phyloP scores from a whole-genome alignment of 53 echinoderm and acorn worm genomes.

The Holothuria scabra region DNA sequence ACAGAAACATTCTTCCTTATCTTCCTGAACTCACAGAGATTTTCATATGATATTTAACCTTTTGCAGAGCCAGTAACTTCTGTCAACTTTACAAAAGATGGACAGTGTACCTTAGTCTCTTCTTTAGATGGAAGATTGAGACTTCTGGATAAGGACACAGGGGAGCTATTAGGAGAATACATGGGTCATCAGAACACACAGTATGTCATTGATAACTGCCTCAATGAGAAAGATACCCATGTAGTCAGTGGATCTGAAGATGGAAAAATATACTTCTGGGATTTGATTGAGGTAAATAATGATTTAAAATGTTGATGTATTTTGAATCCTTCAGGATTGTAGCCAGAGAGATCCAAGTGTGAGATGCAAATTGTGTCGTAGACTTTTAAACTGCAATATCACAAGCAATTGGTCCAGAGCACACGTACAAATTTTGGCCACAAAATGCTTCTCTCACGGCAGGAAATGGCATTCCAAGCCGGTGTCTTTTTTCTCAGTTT shows the following conservation, averaged over 20 bases:
- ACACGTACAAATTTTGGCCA: too few relatives aligned
- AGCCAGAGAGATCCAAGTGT: too few relatives aligned
- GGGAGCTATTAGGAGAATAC: constrained; percentile 93
- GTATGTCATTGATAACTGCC: constrained; percentile 89
- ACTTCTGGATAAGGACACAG: constrained; percentile 89
- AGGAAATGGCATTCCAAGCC: too few relatives aligned
- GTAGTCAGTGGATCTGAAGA: constrained; percentile 97
- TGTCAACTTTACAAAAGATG: constrained; percentile 94
- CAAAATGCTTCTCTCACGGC: too few relatives aligned
- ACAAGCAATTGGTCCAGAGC: too few relatives aligned
- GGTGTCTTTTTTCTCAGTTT: too few relatives aligned
- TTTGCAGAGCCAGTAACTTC: constrained; percentile 84
- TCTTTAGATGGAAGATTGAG: constrained; percentile 83
- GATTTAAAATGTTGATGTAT: constrained; percentile 51
- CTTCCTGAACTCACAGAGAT: too few relatives aligned
- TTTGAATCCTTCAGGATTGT: too few relatives aligned
- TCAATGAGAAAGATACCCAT: constrained; percentile 88
- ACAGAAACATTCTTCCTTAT: too few relatives aligned
- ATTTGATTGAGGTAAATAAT: constrained; percentile 82
- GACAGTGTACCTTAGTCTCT: constrained; percentile 91
- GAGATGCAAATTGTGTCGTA: too few relatives aligned
- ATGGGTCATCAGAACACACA: constrained; percentile 77
- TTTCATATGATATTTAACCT: neutral
- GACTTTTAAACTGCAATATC: too few relatives aligned
- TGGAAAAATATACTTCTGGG: constrained; percentile 96